A percentile compares a stretch with the other conserved stretches of the same genome.
Evolutionary conservation across 2,888 invertebrate genomes (phyloP).

Genomic region (Amblyteles armatorius): DNA sequence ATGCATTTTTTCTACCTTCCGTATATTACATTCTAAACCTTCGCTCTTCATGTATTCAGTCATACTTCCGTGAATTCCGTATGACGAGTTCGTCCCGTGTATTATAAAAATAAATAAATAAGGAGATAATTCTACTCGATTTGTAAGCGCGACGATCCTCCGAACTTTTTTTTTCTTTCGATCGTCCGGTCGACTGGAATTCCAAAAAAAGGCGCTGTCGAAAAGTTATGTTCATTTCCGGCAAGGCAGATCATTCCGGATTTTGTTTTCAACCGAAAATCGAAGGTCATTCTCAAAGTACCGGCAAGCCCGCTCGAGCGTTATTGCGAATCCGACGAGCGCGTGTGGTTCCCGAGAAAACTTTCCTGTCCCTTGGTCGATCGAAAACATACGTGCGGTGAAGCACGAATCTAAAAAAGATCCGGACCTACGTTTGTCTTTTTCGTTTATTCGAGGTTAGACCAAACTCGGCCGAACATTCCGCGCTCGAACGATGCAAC

Average conservation of each 20-base stretch:
- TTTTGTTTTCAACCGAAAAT: conserved; percentile 42
- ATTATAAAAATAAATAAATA: too few relatives aligned
- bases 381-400: conserved; percentile 30
- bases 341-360: conserved; percentile 11
- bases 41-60: too few relatives aligned
- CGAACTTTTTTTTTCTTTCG: background rate
- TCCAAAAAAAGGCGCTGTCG: background rate
- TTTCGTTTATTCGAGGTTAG: background rate
- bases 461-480: background rate
- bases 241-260: background rate
- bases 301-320: conserved; percentile 12
- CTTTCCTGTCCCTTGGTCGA: conserved; percentile 35
- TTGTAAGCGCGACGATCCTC: background rate
- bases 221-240: conserved; percentile 1
- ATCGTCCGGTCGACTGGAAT: background rate
- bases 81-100: too few relatives aligned
- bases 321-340: conserved; percentile 6
- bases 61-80: too few relatives aligned
- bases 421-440: background rate
- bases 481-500: background rate
- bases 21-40: too few relatives aligned
- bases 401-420: conserved; percentile 15
- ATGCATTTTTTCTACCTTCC: too few relatives aligned
- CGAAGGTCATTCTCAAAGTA: conserved; percentile 29
- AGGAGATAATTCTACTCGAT: too few relatives aligned